Percentiles rank a stretch among this genome's conserved stretches.
Evolutionary conservation across 1,140 invertebrate genomes (phyloP).

Genomic region (Drosophila pseudoananassae): DNA sequence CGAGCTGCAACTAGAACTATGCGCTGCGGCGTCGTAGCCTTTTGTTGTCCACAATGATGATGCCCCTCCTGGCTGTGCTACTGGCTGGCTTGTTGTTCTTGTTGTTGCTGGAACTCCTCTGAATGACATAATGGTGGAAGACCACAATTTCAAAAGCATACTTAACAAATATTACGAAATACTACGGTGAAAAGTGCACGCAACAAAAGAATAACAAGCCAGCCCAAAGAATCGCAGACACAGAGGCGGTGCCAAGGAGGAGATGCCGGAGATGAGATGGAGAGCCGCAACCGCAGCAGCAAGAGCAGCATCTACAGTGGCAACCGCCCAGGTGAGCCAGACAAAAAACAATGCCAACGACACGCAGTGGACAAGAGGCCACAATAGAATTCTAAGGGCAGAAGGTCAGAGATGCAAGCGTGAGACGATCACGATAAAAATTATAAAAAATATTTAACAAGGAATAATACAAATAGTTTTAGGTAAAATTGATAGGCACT

Average conservation of each 20-base stretch:
- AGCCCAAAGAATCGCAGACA: conserved; percentile 28
- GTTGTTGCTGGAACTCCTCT: conserved; percentile 41
- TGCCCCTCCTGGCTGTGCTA: conserved; percentile 15
- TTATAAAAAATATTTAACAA: neutral
- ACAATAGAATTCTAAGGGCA: conserved; percentile 34
- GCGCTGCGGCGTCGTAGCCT: conserved; percentile 40
- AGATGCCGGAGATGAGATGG: conserved; percentile 27
- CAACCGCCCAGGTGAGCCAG: conserved; percentile 60
- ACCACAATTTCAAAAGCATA: conserved; percentile 82
- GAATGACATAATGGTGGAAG: conserved; percentile 81
- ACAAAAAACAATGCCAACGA: conserved; percentile 75
- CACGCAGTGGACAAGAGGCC: conserved; percentile 59
- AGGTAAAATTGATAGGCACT: too few relatives aligned
- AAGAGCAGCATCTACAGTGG: conserved; percentile 10
- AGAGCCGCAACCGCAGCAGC: conserved; percentile 27
- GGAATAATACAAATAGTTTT: too few relatives aligned
- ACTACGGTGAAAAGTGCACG: conserved; percentile 75
- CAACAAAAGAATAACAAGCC: conserved; percentile 79
- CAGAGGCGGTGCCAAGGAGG: conserved; percentile 1
- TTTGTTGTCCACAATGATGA: conserved; percentile 25
- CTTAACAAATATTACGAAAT: conserved; percentile 82
- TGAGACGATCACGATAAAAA: conserved; percentile 21
- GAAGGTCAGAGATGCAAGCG: conserved; percentile 44
- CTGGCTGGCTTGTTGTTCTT: conserved; percentile 19
- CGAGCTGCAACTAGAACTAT: conserved; percentile 41